Conservation (phyloP, 1,140 invertebrate genomes). For the Theocolax elegans region DNA sequence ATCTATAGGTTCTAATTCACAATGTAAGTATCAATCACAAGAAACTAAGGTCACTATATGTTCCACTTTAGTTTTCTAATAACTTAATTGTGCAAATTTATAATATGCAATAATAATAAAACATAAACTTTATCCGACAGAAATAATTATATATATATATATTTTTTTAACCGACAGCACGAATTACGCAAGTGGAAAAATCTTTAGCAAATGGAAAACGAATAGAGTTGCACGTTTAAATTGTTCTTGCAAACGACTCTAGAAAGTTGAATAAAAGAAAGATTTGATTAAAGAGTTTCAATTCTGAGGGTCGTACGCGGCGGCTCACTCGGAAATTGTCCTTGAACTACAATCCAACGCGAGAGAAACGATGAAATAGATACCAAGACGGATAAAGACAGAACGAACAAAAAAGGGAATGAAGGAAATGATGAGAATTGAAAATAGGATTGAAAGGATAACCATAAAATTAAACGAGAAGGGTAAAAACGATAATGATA, state of each 20-base stretch:
- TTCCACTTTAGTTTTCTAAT: too few species aligned
- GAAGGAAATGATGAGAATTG: neutral
- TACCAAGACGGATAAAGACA: neutral
- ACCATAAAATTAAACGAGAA: neutral
- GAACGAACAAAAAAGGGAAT: neutral
- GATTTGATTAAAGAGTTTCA: conserved; percentile 9
- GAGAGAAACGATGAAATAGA: neutral
- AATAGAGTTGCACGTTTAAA: too few species aligned
- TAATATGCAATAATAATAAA: too few species aligned
- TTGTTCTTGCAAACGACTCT: neutral
- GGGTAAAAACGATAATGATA: neutral
- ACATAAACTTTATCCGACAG: too few species aligned
- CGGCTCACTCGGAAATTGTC: neutral
- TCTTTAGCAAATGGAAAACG: too few species aligned
- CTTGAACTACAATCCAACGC: neutral
- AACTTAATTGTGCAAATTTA: too few species aligned
- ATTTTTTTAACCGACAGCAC: too few species aligned
- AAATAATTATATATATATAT: too few species aligned
- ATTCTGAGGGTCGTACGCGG: neutral
- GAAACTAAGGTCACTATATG: too few species aligned
- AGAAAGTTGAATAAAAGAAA: conserved; percentile 5
- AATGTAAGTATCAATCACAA: too few species aligned
- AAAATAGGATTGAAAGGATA: neutral
- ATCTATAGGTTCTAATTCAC: too few species aligned
- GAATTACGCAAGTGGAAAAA: too few species aligned